Evolutionary conservation across 2,797 vertebrate species (phyloP), one percentile per base, ranked within the genome.

Genomic region (Mus spretus): DNA sequence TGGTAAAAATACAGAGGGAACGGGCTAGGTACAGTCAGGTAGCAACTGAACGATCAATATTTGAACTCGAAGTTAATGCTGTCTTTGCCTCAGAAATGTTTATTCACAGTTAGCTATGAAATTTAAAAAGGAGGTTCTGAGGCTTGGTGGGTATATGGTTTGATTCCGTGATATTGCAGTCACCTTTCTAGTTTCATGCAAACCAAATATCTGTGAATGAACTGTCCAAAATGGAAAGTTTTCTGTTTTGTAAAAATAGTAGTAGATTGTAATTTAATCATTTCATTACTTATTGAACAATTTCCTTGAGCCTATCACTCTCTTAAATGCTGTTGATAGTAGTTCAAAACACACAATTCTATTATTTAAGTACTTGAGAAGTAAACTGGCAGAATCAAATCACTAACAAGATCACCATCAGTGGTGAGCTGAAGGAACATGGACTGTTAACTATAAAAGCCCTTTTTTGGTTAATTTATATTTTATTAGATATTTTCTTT

Each of bases 141-240:
- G 2, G 15, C 24, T 74, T 67, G 53, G 44, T 78, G 50, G 53
- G 44, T 78, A 50, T 14, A 15, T 93, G n/a, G 34, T 50, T 47
- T 31, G 50, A 78, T 95, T 96, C 92, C 40, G 75, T 95, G 90
- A 92, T 90, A 61, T 90, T 83, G 20, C 57, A 83, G 72, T 94
- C 50, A 94, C 55, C 84, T 90, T 91, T 94, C 53, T 92, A 93
- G 94, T 95, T 94, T 94, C 75, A 90, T 92, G 81, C 44, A 89
- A 90, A 92, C 83, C 93, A 95, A 90, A 74, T 88, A 44, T 83
- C 70, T 94, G 59, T 82, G 40, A 90, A 91, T 90, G 85, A 88
- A 88, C 86, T 82, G 3, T 83, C n/a, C 34, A n/a, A 92, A 84
- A 53, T 80, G 10, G n/a, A 94, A 86, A 78, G 79, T 40, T 40